Evolutionary conservation across 2,113 vertebrate species (phyloP).

Genomic region (Odobenus rosmarus): DNA sequence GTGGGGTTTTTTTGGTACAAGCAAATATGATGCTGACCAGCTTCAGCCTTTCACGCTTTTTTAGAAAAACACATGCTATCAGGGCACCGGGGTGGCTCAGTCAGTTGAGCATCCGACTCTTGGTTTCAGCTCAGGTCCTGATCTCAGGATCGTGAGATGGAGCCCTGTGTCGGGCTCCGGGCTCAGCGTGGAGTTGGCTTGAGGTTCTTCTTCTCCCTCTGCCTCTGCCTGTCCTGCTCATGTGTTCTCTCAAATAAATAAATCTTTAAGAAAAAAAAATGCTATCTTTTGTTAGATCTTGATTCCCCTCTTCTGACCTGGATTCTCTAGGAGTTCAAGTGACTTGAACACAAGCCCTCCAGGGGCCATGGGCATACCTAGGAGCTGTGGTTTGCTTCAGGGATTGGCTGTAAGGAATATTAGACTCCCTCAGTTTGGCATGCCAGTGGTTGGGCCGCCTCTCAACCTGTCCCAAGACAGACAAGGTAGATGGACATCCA

Average conservation of each 20-base stretch:
- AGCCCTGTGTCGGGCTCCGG: neutral
- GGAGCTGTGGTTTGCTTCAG: neutral
- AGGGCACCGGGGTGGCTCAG: neutral
- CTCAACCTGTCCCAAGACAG: neutral
- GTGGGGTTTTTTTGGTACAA: neutral
- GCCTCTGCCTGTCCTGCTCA: neutral
- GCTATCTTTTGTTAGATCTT: neutral
- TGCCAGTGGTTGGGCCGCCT: neutral
- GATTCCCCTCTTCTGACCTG: neutral
- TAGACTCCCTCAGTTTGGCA: neutral
- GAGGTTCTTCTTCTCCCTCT: neutral
- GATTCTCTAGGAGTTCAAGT: neutral
- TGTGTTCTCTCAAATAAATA: neutral
- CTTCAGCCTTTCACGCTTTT: neutral
- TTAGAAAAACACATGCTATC: neutral
- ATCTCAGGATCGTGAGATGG: neutral
- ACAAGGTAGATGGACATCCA: neutral
- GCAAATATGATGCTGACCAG: neutral
- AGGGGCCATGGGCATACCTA: rapidly evolving
- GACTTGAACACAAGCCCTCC: neutral
- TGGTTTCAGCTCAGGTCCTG: neutral
- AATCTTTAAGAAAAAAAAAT: neutral
- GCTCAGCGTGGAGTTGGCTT: neutral
- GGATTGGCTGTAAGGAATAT: neutral
- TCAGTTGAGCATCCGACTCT: neutral